Conservation (phyloP, 2,888 invertebrate species). For the Amphipoea lucens region DNA sequence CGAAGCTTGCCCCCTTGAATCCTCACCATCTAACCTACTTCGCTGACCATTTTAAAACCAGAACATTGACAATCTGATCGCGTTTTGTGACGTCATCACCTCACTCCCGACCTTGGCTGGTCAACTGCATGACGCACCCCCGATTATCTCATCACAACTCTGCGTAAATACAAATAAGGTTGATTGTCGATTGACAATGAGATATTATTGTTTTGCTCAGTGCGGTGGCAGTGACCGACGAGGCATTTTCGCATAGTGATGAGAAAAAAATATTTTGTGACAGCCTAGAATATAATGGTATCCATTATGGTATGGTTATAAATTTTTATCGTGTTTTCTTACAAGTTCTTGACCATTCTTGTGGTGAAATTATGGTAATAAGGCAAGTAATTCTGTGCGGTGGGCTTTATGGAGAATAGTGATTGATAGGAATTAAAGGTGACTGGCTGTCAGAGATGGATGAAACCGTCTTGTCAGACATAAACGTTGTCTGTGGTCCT, state of each 20-base stretch:
- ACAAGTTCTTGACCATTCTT: not conserved
- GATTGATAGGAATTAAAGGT: not conserved
- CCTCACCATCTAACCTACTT: not conserved
- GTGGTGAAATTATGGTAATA: not conserved
- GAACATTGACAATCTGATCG: conserved; percentile 28
- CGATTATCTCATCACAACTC: conserved; percentile 15
- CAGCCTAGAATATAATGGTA: conserved; percentile 34
- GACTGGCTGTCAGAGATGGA: not conserved
- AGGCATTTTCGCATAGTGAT: conserved; percentile 64
- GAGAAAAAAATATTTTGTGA: conserved; percentile 46
- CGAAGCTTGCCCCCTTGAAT: not conserved
- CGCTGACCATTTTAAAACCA: not conserved
- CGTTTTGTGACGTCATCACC: conserved; percentile 56
- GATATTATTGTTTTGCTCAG: conserved; percentile 48
- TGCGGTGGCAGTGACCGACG: conserved; percentile 61
- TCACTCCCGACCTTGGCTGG: conserved; percentile 62
- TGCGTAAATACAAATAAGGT: not conserved
- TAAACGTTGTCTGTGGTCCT: no score
- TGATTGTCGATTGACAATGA: conserved; percentile 12
- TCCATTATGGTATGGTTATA: conserved; percentile 13
- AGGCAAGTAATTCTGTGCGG: not conserved
- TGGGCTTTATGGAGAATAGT: not conserved
- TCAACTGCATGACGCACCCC: conserved; percentile 61
- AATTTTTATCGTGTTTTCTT: conserved; percentile 12
- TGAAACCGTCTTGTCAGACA: not conserved